Evolutionary conservation across 2,888 invertebrate species (phyloP), one percentile per base, ranked within the genome.

Genomic region (Tachina grossa): DNA sequence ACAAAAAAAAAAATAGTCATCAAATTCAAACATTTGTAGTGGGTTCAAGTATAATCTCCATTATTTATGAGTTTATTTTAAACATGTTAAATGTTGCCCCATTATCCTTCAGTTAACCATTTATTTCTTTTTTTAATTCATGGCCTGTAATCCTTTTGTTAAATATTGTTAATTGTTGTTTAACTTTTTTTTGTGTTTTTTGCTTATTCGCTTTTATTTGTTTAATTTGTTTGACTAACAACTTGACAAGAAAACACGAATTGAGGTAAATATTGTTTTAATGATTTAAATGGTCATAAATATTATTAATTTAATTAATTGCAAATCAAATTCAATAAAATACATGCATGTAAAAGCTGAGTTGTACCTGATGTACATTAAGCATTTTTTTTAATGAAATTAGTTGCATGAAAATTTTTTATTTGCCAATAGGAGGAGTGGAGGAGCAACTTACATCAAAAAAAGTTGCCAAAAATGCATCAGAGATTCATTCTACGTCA

Each of bases 261-360:
- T 66, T 57, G 22, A 74, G 31, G 22, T 79, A 51, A 39, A 69
- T 74, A 63, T 69, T 84, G 19, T 63, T 80, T 63, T 55, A 68
- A 69, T 74, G 49, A 72, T 49, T 63, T 39, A 71, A 76, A 19
- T 13, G 14, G 53, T 47, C 66, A 43, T 55, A 76, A 51, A 51
- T 61, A 31, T 31, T 16, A 55, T 19, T 41, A 45, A 65, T 75
- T 75, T 43, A 76, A 66, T 66, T 57, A 66, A 66, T 61, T 4
- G n/a, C 16, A 68, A 78, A 51, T 69, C 16, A 55, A 59, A n/a
- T n/a, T 14, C 14, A 63, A 63, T 3, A 51, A 22, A 61, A 51
- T 61, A 19, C 43, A 51, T 6, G 6, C 6, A 31, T 31, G 31
- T 22, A 55, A 71, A 71, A 55, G 1, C 31, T 31, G 31, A 31